phyloP scores from a whole-genome alignment of 2,113 vertebrate genomes.

The Turnix velox region DNA sequence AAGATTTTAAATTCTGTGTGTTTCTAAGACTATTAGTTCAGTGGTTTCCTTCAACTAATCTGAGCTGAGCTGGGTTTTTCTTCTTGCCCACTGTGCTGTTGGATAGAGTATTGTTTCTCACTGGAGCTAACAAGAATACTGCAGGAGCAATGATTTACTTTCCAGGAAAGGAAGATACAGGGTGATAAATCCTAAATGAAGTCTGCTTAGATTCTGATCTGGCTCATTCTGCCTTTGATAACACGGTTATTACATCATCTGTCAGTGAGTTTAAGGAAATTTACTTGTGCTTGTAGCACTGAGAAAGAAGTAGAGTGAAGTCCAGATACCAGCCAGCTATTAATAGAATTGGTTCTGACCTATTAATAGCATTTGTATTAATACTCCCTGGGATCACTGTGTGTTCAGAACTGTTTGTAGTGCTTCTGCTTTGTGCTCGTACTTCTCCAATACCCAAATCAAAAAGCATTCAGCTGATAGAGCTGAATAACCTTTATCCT shows the following conservation, averaged over 20 bases:
- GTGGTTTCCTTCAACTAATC: neutral
- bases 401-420: neutral
- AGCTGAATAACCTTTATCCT: neutral
- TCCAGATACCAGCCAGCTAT: neutral
- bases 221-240: neutral
- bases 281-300: neutral
- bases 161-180: neutral
- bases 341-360: neutral
- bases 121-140: neutral
- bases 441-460: neutral
- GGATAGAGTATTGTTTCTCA: neutral
- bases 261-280: neutral
- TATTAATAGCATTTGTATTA: conserved; percentile 35
- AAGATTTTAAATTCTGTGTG: neutral
- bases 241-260: neutral
- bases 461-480: neutral
- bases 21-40: neutral
- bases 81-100: neutral
- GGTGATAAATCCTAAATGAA: neutral
- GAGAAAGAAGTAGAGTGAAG: neutral
- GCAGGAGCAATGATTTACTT: neutral
- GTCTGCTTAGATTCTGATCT: neutral
- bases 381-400: neutral
- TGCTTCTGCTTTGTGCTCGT: neutral
- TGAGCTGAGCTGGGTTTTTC: neutral